Evolutionary conservation across 2,888 invertebrate genomes (phyloP).

Genomic region (Argyra leucocephala): DNA sequence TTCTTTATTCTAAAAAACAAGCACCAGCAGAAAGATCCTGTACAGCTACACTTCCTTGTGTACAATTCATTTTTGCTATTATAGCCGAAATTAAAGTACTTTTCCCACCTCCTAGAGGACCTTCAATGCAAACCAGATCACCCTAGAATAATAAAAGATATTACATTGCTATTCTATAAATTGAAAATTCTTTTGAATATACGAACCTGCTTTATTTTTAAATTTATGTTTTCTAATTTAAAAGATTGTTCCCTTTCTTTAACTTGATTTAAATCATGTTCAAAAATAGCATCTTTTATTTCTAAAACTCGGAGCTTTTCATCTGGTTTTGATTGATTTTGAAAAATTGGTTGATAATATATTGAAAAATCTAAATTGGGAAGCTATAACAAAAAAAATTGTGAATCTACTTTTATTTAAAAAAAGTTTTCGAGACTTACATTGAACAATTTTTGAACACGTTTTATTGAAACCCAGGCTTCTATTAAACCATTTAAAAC

Average conservation of each 20-base stretch:
- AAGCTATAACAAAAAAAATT: conserved; percentile 25
- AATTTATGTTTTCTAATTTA: conserved; percentile 36
- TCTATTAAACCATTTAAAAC: conserved; percentile 93
- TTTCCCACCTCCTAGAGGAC: conserved; percentile 86
- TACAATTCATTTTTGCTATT: conserved; percentile 70
- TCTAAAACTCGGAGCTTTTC: conserved; percentile 50
- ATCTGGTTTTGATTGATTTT: conserved; percentile 31
- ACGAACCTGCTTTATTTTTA: conserved; percentile 36
- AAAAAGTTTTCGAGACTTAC: conserved; percentile 45
- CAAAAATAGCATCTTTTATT: conserved; percentile 52
- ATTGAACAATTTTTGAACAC: conserved; percentile 72
- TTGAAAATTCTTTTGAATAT: neutral
- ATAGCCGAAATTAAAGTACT: conserved; percentile 75
- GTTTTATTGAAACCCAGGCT: conserved; percentile 86
- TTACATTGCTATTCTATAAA: neutral
- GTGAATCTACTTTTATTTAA: neutral
- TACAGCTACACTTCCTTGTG: conserved; percentile 58
- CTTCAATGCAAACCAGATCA: conserved; percentile 76
- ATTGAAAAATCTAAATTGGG: conserved; percentile 38
- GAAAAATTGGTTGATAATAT: conserved; percentile 39
- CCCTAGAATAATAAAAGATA: conserved; percentile 46
- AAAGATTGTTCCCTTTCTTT: conserved; percentile 26
- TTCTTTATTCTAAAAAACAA: conserved; percentile 12
- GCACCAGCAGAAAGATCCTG: conserved; percentile 57
- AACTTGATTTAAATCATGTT: conserved; percentile 26